phyloP scores from a whole-genome alignment of 1,140 invertebrate species.

The Adoxophyes honmai region DNA sequence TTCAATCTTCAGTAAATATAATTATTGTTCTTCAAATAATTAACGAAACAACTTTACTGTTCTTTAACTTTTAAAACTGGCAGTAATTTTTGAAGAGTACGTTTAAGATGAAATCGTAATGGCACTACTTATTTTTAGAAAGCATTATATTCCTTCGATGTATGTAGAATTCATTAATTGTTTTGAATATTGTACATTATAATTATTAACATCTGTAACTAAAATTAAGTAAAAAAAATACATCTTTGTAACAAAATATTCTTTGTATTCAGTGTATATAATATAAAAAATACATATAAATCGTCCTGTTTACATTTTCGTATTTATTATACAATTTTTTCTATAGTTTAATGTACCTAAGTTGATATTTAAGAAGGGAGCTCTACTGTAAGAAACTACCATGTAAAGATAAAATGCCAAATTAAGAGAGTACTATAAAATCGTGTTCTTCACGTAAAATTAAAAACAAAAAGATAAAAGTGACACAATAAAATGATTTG shows the following conservation, averaged over 20 bases:
- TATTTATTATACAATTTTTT: slow-evolving; percentile 31
- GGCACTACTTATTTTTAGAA: too few species aligned
- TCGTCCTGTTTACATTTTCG: slow-evolving; percentile 36
- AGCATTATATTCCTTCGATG: too few species aligned
- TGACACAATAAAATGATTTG: slow-evolving; percentile 36
- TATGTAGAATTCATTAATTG: neutral
- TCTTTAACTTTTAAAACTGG: too few species aligned
- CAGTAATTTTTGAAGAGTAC: too few species aligned
- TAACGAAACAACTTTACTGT: too few species aligned
- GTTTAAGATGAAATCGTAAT: too few species aligned
- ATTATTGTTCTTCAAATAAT: too few species aligned
- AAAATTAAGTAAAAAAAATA: too few species aligned
- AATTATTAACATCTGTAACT: too few species aligned
- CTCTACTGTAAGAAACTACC: slow-evolving; percentile 23
- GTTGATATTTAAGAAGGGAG: slow-evolving; percentile 22
- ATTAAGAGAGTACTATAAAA: slow-evolving; percentile 35
- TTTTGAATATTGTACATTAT: neutral
- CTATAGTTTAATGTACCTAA: slow-evolving; percentile 21
- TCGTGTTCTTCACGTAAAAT: slow-evolving; percentile 33
- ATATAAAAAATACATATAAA: slow-evolving; percentile 16
- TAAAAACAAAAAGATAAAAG: slow-evolving; percentile 32
- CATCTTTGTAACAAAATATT: neutral
- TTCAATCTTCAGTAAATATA: too few species aligned
- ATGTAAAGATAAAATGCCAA: slow-evolving; percentile 33
- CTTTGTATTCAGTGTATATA: slow-evolving; percentile 7